Conservation (phyloP, 2,797 vertebrate species). For the Bothrops alternatus region DNA sequence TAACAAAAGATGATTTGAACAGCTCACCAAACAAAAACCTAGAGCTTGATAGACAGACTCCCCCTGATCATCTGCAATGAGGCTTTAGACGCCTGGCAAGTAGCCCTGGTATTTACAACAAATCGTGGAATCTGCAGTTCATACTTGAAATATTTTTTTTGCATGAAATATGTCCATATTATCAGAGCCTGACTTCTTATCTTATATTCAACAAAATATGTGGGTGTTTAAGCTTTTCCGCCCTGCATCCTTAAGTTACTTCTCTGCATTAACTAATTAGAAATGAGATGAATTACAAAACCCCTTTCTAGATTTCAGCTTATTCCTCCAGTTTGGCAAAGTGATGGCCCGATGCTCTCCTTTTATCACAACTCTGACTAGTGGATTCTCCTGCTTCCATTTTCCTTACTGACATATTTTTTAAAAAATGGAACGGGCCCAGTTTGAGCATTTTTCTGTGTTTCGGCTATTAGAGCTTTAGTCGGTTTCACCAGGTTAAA, state of each 20-base stretch:
- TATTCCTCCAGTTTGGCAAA: background rate
- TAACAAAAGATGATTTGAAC: background rate
- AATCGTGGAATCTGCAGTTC: background rate
- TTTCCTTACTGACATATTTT: background rate
- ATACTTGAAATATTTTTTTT: background rate
- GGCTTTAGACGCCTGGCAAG: background rate
- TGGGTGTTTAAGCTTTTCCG: background rate
- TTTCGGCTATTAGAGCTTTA: background rate
- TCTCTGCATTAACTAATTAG: background rate
- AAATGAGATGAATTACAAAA: background rate
- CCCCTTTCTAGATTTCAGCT: background rate
- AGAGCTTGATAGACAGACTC: conserved; percentile 7
- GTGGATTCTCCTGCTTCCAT: background rate
- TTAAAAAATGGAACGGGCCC: background rate
- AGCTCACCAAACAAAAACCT: background rate
- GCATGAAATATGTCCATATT: background rate
- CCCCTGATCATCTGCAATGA: conserved; percentile 3
- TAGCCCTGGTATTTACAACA: background rate
- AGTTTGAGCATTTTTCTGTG: background rate
- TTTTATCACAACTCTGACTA: background rate
- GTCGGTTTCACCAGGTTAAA: background rate
- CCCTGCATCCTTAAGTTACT: background rate
- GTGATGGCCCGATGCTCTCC: background rate
- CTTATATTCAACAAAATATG: background rate
- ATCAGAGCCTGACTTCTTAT: background rate